Conservation (phyloP, 2,797 vertebrate species). For the Atherinosoma microstoma region DNA sequence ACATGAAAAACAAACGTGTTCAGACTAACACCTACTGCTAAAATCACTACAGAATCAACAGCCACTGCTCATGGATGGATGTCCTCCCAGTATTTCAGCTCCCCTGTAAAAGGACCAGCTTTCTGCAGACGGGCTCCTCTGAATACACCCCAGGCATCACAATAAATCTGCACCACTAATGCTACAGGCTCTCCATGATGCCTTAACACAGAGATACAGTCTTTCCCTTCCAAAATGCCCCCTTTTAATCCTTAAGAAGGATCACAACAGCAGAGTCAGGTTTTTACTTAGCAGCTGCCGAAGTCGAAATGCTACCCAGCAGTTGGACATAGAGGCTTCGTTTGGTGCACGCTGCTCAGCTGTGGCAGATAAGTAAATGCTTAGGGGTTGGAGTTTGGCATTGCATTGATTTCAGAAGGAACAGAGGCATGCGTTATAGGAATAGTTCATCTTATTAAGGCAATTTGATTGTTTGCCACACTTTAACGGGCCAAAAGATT, state of each 20-base stretch:
- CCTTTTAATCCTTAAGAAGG: background rate
- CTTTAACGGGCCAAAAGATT: slow-evolving; percentile 26
- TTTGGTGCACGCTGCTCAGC: slow-evolving; percentile 26
- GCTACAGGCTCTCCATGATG: slow-evolving; percentile 18
- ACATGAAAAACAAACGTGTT: slow-evolving; percentile 25
- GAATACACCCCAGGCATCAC: slow-evolving; percentile 32
- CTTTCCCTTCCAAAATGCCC: background rate
- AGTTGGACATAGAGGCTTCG: slow-evolving; percentile 17
- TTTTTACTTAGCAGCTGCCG: slow-evolving; percentile 10
- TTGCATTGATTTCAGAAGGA: slow-evolving; percentile 54
- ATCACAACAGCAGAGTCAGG: background rate
- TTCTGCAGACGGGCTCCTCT: slow-evolving; percentile 2
- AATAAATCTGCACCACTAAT: slow-evolving; percentile 39
- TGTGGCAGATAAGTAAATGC: slow-evolving; percentile 36
- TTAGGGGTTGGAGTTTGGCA: background rate
- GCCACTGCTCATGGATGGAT: slow-evolving; percentile 6
- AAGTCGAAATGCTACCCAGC: slow-evolving; percentile 13
- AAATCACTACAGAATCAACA: slow-evolving; percentile 35
- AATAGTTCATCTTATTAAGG: slow-evolving; percentile 56
- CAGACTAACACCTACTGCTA: slow-evolving; percentile 6
- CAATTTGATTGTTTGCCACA: slow-evolving; percentile 43
- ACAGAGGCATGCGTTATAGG: slow-evolving; percentile 36
- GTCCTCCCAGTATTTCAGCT: slow-evolving; percentile 6
- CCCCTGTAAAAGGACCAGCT: background rate
- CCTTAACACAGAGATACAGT: background rate